Base-by-base conservation (phyloP, 2,797 vertebrate genomes). In the Mormyrops boulengeri region DNA sequence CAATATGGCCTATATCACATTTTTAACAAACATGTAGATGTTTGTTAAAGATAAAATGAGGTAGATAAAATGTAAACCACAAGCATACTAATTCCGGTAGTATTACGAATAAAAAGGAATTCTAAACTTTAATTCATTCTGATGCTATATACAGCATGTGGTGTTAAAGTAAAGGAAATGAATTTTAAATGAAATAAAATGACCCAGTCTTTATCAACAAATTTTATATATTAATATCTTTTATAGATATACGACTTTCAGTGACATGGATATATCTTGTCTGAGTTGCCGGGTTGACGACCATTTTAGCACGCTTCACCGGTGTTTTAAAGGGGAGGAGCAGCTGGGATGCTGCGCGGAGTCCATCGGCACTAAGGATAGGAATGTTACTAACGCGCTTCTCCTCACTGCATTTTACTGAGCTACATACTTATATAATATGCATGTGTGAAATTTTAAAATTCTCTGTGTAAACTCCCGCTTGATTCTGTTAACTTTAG, bases 281-380 rank as follows among this genome's bases (percentile, higher is more conserved):
- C 47, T 82, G 12, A 41, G 12, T 22, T 44, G 69, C 82, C 73
- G 90, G 89, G 50, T 55, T 91, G 90, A n/a, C 62, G 87, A 60
- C 88, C 87, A 82, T 91, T 62, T 89, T 85, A 88, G 85, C 88
- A 88, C 87, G 90, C 87, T 90, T 88, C 87, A 8, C 26, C 89
- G 34, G 62, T 90, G 89, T 88, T 92, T 73, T 49, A 41, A 52
- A 50, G 82, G 44, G 84, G 89, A 87, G 89, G 89, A 87, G 85
- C 89, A 90, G 89, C 82, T 41, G 80, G 90, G 88, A 89, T 53
- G 86, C 87, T 69, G 66, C 52, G 87, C n/a, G 86, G 89, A 90
- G 89, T 12, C 86, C 88, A 82, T 91, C 91, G 49, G 90, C 84
- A 85, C 44, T 14, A 38, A 44, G 53, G 30, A 57, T 9, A 88